These are phyloP conservation scores for Harpegnathos saltator DNA, from an alignment of 1,140 invertebrate genomes.

Conservation along the genomic window DNA sequence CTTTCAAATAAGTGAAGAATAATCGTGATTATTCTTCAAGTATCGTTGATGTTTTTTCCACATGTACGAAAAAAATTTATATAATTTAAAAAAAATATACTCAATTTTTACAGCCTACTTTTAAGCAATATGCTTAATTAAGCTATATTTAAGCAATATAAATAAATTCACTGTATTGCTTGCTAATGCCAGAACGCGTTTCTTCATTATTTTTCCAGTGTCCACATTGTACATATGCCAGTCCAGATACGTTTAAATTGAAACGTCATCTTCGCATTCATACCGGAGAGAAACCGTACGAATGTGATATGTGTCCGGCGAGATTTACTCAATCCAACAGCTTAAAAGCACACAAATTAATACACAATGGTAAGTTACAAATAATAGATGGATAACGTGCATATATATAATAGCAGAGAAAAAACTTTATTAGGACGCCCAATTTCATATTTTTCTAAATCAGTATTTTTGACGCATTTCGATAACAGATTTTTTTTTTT, in stretches of 20 bases:
- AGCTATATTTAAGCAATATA: too few species aligned
- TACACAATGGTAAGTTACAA: constrained; percentile 93
- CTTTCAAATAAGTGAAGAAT: background rate
- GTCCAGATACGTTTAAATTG: constrained; percentile 98
- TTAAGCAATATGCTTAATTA: background rate
- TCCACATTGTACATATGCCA: constrained; percentile 98
- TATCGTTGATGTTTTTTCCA: background rate
- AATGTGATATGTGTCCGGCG: constrained; percentile 96
- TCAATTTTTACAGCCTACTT: background rate
- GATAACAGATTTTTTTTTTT: too few species aligned
- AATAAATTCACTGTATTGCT: background rate
- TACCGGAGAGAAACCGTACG: constrained; percentile 97
- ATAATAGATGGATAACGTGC: constrained; percentile 3
- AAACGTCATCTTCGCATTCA: constrained; percentile 98
- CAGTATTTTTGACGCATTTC: too few species aligned
- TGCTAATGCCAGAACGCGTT: background rate
- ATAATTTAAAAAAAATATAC: background rate
- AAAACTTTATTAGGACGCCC: background rate
- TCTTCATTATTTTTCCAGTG: constrained; percentile 89
- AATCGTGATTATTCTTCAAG: constrained; percentile 20
- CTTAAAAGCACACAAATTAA: constrained; percentile 96
- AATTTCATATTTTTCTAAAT: background rate
- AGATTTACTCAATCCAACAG: constrained; percentile 99
- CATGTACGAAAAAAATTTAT: constrained; percentile 81
- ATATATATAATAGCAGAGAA: constrained; percentile 23